These are phyloP conservation scores for Drosophila nebulosa DNA, from an alignment of 1,140 invertebrate genomes.

Conservation along the genomic window DNA sequence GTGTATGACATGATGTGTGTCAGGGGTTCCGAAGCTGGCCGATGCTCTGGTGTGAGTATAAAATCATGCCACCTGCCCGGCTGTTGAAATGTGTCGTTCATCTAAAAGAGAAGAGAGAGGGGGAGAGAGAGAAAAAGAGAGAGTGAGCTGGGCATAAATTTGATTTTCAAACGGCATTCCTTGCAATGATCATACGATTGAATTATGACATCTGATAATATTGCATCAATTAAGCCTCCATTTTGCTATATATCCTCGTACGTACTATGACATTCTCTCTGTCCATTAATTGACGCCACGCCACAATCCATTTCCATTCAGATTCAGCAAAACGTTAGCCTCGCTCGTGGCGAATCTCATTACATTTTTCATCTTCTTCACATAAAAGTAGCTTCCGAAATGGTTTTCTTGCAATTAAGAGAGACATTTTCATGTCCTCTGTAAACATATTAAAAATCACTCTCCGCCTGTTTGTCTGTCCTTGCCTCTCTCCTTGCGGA, in stretches of 20 bases:
- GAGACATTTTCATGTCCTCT: slow-evolving; percentile 29
- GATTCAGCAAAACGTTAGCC: slow-evolving; percentile 15
- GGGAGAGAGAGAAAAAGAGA: slow-evolving; percentile 3
- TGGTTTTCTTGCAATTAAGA: slow-evolving; percentile 47
- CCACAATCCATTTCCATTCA: slow-evolving; percentile 19
- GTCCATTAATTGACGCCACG: slow-evolving; percentile 38
- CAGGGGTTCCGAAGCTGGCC: slow-evolving; percentile 80
- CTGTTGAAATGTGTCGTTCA: slow-evolving; percentile 87
- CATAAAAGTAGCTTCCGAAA: background rate
- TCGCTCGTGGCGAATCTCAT: slow-evolving; percentile 45
- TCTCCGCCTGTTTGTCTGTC: background rate
- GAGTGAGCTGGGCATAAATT: no score
- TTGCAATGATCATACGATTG: slow-evolving; percentile 14
- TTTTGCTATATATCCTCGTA: background rate
- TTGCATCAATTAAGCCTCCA: slow-evolving; percentile 37
- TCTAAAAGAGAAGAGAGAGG: slow-evolving; percentile 79
- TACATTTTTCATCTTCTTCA: slow-evolving; percentile 14
- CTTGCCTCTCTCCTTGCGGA: background rate
- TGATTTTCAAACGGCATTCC: background rate
- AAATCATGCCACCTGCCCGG: slow-evolving; percentile 88
- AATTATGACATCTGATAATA: slow-evolving; percentile 44
- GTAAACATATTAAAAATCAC: slow-evolving; percentile 40
- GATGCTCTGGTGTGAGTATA: slow-evolving; percentile 78
- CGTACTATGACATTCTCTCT: background rate
- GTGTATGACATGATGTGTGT: slow-evolving; percentile 83